Percentiles rank a stretch among this genome's conserved stretches.
These are phyloP conservation scores for Leptoteleia sp. DNA, from an alignment of 1,140 invertebrate species.

Conservation along the genomic window DNA sequence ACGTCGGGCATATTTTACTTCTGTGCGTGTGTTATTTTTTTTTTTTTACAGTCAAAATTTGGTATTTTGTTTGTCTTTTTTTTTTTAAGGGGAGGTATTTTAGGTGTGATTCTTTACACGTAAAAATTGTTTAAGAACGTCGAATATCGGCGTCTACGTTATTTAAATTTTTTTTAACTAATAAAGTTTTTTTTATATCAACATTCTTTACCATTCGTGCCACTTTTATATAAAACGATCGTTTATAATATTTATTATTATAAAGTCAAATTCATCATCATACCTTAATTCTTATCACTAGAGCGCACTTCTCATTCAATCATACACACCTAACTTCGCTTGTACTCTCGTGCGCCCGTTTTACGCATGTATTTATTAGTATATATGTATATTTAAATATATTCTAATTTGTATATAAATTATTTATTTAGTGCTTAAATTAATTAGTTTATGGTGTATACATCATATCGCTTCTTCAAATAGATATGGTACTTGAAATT, in stretches of 20 bases:
- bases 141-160: constrained; percentile 64
- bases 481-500: constrained; percentile 51
- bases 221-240: constrained; percentile 72
- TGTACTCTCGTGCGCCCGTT: constrained; percentile 53
- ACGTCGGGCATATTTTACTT: constrained; percentile 22
- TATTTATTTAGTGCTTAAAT: constrained; percentile 56
- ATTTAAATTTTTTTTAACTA: constrained; percentile 63
- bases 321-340: constrained; percentile 49
- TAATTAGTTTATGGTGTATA: constrained; percentile 41
- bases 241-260: constrained; percentile 70
- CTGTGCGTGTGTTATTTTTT: constrained; percentile 56
- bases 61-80: constrained; percentile 22
- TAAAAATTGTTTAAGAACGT: constrained; percentile 70
- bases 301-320: constrained; percentile 61
- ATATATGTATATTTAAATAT: constrained; percentile 56
- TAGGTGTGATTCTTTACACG: constrained; percentile 72
- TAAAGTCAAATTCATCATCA: constrained; percentile 66
- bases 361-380: constrained; percentile 45
- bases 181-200: constrained; percentile 66
- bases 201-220: constrained; percentile 70
- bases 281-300: constrained; percentile 61
- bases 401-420: constrained; percentile 65
- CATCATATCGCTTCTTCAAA: constrained; percentile 38
- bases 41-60: constrained; percentile 57
- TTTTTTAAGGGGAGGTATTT: constrained; percentile 70